These are phyloP conservation scores for Lasioglossum oenotherae DNA, from an alignment of 2,888 invertebrate species.

Conservation along the genomic window DNA sequence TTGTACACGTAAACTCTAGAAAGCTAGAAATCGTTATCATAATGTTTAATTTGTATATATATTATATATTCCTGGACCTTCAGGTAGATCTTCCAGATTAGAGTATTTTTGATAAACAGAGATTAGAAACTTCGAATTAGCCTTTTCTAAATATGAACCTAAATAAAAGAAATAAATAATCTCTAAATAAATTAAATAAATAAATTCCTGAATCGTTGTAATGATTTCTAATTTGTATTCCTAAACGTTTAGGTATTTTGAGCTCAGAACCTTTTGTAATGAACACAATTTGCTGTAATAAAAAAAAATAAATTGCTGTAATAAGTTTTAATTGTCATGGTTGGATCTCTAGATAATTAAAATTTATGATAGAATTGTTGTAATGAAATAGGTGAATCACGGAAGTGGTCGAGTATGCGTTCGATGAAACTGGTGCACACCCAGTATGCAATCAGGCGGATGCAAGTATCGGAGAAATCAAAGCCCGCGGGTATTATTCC, in stretches of 20 bases:
- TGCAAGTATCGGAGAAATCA: conserved; percentile 64
- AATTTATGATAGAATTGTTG: neutral
- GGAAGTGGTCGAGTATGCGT: neutral
- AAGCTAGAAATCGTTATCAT: neutral
- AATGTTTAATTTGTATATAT: neutral
- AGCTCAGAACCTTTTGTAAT: neutral
- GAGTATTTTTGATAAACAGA: neutral
- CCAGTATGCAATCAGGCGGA: conserved; percentile 50
- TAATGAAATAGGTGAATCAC: neutral
- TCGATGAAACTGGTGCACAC: conserved; percentile 42
- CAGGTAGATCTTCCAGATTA: no score
- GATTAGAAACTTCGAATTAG: neutral
- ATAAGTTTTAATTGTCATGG: neutral
- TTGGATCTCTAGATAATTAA: neutral
- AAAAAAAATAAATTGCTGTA: neutral
- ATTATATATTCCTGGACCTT: neutral
- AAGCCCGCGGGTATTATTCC: conserved; percentile 65
- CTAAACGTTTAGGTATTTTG: neutral
- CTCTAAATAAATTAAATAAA: neutral
- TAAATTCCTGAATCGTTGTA: neutral
- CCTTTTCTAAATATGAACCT: neutral
- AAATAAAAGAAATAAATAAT: neutral
- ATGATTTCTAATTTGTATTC: neutral
- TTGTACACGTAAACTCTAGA: neutral
- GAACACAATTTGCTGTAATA: no score